Evolutionary conservation across 2,797 vertebrate genomes (phyloP), one percentile per base, ranked within the genome.

Genomic region (Gambusia yucatana): DNA sequence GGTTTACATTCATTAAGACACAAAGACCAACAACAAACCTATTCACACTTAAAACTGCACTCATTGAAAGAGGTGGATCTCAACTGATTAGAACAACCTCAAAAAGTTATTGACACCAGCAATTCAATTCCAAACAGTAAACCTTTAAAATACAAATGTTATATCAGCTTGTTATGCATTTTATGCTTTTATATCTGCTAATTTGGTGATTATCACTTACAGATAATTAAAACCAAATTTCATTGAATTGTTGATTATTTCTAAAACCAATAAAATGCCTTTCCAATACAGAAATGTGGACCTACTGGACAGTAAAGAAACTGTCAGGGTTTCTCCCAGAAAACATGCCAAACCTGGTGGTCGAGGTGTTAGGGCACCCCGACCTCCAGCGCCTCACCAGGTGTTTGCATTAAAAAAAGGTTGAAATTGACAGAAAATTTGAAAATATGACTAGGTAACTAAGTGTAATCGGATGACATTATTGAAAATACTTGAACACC

Each of bases 1-100:
- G 6, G 16, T 77, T 50, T 55, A 55, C 6, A 3, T n/a, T 82
- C 16, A 82, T 72, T 20, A 72, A 47, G 52, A 30, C 0, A 11
- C n/a, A 44, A 63, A 77, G 33, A 41, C 70, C n/a, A 61, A n/a
- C 16, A 82, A 74, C 69, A 79, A 63, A 65, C 61, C 17, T 61
- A 33, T 33, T 65, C 36, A 41, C 36, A 41, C 63, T 9, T 63
- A 36, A 2, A 17, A 17, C 59, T 33, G 30, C 30, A 36, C 59
- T 63, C 30, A 36, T 63, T 63, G 59, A 17, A 63, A 36, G 30
- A 63, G 59, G 30, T 63, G 30, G 0, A 63, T 36, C 59, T 63
- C 30, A 36, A 36, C 59, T 20, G 11, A 36, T 17, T 36, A 17
- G 14, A 63, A 63, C 2, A 36, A 8, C 30, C 59, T 17, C 28